Evolutionary conservation across 2,888 invertebrate genomes (phyloP).

Genomic region (Lamproptera curius): DNA sequence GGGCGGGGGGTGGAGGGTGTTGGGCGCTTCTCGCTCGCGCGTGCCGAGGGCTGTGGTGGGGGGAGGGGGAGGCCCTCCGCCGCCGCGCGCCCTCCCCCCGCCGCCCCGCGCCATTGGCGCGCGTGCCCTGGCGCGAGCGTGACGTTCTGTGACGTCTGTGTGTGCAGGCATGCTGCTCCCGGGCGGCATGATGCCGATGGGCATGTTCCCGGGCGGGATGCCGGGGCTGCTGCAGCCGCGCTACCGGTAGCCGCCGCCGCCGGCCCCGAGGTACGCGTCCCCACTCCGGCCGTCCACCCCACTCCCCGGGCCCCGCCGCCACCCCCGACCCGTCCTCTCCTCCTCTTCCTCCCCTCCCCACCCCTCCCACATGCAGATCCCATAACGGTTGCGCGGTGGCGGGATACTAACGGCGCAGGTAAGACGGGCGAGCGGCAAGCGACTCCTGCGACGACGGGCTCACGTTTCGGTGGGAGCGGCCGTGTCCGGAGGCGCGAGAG

Average conservation of each 20-base stretch:
- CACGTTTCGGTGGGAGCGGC: slow-evolving; percentile 39
- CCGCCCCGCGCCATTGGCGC: background rate
- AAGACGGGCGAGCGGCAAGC: slow-evolving; percentile 43
- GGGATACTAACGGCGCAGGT: slow-evolving; percentile 44
- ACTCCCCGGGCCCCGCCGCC: no score
- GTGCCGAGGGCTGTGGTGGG: no score
- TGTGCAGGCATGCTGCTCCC: slow-evolving; percentile 54
- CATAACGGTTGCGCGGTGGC: slow-evolving; percentile 38
- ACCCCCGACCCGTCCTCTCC: no score
- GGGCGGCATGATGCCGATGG: slow-evolving; percentile 74
- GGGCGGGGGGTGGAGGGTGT: no score
- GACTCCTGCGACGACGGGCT: slow-evolving; percentile 30
- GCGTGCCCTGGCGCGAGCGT: slow-evolving; percentile 11
- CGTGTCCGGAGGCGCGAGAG: slow-evolving; percentile 35
- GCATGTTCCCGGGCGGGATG: slow-evolving; percentile 65
- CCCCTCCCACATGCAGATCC: background rate
- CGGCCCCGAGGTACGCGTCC: slow-evolving; percentile 41
- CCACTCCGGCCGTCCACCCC: slow-evolving; percentile 25
- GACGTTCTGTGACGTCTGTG: slow-evolving; percentile 27
- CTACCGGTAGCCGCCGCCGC: slow-evolving; percentile 83
- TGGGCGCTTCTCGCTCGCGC: background rate
- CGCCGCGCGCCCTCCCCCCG: no score
- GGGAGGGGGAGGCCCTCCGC: no score
- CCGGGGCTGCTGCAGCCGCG: slow-evolving; percentile 81
- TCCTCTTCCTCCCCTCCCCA: no score